Percentiles rank a stretch among this genome's conserved stretches.
phyloP scores from a whole-genome alignment of 2,113 vertebrate genomes.

The Hippoglossus stenolepis region DNA sequence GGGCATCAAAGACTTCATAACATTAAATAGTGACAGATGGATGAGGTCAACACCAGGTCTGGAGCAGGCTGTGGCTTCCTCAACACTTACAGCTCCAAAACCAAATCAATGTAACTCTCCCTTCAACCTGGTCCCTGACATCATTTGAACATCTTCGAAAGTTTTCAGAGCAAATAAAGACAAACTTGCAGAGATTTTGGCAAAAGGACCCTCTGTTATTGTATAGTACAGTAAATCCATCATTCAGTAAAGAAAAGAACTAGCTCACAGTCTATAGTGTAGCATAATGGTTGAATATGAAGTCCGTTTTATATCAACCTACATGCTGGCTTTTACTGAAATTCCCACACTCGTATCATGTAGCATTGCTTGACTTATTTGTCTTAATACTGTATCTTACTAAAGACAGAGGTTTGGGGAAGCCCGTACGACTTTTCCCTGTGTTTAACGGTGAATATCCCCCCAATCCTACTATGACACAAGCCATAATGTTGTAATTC shows the following conservation, averaged over 20 bases:
- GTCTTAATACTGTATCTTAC: background rate
- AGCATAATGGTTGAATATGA: conserved; percentile 16
- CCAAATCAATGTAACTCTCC: too few species aligned
- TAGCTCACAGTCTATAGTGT: conserved; percentile 14
- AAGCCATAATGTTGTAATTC: conserved; percentile 3
- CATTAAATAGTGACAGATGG: conserved; percentile 15
- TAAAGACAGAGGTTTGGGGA: background rate
- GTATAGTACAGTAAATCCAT: background rate
- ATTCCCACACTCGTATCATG: background rate
- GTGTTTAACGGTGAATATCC: background rate
- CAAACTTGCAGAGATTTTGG: conserved; percentile 19
- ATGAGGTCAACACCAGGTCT: background rate
- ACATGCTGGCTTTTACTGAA: background rate
- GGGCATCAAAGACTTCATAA: background rate
- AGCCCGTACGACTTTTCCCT: background rate
- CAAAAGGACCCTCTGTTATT: conserved; percentile 21
- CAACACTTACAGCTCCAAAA: background rate
- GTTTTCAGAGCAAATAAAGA: conserved; percentile 33
- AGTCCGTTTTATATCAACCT: conserved; percentile 18
- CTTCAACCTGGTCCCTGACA: too few species aligned
- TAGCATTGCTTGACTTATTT: background rate
- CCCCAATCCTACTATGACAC: background rate
- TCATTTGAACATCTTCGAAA: background rate
- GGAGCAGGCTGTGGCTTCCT: background rate
- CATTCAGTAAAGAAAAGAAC: background rate